Percentiles rank a stretch among this genome's conserved stretches.
Evolutionary conservation across 2,113 vertebrate genomes (phyloP).

Genomic region (Mellivora capensis): DNA sequence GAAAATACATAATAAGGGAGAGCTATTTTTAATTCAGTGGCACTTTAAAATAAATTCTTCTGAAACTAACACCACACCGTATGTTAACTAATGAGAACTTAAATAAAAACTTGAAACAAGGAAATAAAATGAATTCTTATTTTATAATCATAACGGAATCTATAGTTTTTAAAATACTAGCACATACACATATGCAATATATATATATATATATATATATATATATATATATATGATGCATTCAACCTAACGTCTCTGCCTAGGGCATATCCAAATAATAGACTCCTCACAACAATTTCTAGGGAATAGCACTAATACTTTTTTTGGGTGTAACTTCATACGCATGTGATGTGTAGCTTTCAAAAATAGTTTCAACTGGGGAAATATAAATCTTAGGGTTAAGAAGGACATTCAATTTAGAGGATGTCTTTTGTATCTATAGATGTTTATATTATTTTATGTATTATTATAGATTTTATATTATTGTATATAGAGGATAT

Average conservation of each 20-base stretch:
- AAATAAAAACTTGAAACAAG: neutral
- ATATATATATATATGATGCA: neutral
- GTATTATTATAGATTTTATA: no score
- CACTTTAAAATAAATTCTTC: slow-evolving; percentile 25
- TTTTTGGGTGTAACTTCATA: neutral
- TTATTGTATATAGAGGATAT: no score
- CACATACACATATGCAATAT: neutral
- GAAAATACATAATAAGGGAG: neutral
- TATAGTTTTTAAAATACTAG: neutral
- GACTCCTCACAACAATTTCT: neutral
- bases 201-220: neutral
- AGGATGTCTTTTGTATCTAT: no score
- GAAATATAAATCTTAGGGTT: neutral
- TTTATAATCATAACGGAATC: neutral
- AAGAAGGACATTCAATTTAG: neutral
- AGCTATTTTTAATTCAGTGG: slow-evolving; percentile 1
- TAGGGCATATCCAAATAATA: neutral
- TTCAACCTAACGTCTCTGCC: neutral
- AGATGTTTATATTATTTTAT: no score
- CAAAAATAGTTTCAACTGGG: neutral
- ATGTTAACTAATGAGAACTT: neutral
- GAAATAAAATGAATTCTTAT: slow-evolving; percentile 12
- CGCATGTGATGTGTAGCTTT: neutral
- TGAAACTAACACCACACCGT: neutral
- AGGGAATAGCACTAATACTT: neutral